Evolutionary conservation across 2,888 invertebrate species (phyloP).

Genomic region (Cryptophagus acutangulus): DNA sequence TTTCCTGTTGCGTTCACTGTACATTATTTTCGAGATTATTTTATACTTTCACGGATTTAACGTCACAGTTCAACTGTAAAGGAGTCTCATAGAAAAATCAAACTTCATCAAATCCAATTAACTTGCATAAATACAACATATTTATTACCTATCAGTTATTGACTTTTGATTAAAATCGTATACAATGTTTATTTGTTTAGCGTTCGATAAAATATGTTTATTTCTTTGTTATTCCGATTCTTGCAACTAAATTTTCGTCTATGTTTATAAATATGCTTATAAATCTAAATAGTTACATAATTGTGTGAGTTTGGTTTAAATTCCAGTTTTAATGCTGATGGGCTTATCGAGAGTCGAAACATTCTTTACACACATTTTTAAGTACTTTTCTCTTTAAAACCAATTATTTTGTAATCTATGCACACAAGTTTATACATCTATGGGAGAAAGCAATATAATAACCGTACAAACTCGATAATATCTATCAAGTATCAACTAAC

Average conservation of each 20-base stretch:
- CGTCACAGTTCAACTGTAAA: too few species aligned
- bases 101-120: too few species aligned
- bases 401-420: constrained; percentile 9
- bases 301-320: constrained; percentile 6
- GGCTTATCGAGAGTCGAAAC: constrained; percentile 1
- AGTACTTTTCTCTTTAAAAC: constrained; percentile 2
- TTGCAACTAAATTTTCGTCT: too few species aligned
- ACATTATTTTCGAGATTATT: constrained; percentile 17
- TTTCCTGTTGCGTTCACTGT: constrained; percentile 31
- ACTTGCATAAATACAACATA: too few species aligned
- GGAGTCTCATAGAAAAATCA: too few species aligned
- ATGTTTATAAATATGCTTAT: too few species aligned
- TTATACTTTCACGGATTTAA: constrained; percentile 4
- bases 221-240: too few species aligned
- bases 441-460: constrained; percentile 5
- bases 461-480: constrained; percentile 4
- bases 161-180: too few species aligned
- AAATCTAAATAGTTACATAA: constrained; percentile 6
- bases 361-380: background rate
- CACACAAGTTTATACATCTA: constrained; percentile 7
- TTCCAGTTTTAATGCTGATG: background rate
- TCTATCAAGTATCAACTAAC: too few species aligned
- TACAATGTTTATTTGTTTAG: too few species aligned
- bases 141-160: too few species aligned
- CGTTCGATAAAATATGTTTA: too few species aligned